Evolutionary conservation across 2,113 vertebrate species (phyloP).

Genomic region (Mus pahari): DNA sequence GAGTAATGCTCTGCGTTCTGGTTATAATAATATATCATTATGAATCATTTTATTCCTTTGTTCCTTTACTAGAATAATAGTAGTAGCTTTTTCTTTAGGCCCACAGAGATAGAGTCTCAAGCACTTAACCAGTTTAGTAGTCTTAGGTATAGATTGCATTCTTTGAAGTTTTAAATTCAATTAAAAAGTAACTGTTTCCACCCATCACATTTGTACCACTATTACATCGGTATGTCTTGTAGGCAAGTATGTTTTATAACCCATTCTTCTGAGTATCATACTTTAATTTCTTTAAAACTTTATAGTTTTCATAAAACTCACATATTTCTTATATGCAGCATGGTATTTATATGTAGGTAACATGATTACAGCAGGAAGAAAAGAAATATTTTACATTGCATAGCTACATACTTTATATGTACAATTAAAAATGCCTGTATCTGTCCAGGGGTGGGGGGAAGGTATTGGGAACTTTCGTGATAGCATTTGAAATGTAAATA

Average conservation of each 20-base stretch:
- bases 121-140: neutral
- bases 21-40: neutral
- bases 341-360: neutral
- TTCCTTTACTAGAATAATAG: neutral
- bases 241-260: neutral
- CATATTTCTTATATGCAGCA: neutral
- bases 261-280: neutral
- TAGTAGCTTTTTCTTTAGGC: neutral
- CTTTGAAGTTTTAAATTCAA: neutral
- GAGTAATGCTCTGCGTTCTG: neutral
- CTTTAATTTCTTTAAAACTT: neutral
- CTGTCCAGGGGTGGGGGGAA: too few relatives aligned
- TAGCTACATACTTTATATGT: neutral
- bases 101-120: neutral
- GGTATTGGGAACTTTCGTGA: too few relatives aligned
- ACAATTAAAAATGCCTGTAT: neutral
- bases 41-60: neutral
- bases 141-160: too few relatives aligned
- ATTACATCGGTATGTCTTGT: neutral
- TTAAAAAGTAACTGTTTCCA: neutral
- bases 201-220: neutral
- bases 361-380: neutral
- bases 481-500: too few relatives aligned
- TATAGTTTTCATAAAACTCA: neutral
- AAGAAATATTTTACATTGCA: neutral